Percentiles rank a stretch among this genome's conserved stretches.
Evolutionary conservation across 2,113 vertebrate species (phyloP).

Genomic region (Pedetes capensis): DNA sequence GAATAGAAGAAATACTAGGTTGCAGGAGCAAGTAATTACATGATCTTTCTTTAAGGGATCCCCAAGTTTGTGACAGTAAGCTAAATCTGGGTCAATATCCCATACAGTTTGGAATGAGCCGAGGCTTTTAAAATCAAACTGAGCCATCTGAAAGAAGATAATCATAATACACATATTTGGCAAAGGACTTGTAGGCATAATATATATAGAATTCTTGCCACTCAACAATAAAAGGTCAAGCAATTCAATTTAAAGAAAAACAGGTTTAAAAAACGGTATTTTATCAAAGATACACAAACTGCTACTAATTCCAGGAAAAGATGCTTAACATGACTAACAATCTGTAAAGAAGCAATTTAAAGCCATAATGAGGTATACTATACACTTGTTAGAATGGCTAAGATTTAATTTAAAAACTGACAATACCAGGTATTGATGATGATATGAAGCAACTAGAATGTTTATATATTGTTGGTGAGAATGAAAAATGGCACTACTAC

Average conservation of each 20-base stretch:
- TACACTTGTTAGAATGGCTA: not conserved
- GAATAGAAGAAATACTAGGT: constrained; percentile 25
- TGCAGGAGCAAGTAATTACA: not conserved
- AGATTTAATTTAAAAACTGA: not conserved
- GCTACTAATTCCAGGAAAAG: not conserved
- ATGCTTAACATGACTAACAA: not conserved
- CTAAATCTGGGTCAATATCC: not conserved
- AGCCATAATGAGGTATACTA: not conserved
- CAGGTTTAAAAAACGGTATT: too few relatives aligned
- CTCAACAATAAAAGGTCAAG: not conserved
- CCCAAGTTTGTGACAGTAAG: not conserved
- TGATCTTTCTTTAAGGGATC: not conserved
- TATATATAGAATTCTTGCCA: not conserved
- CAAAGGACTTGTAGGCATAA: not conserved
- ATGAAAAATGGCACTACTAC: not conserved
- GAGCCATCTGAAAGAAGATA: not conserved
- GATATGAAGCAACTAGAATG: not conserved
- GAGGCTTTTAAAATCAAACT: not conserved
- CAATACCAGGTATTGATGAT: not conserved
- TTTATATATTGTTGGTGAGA: not conserved
- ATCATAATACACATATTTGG: not conserved
- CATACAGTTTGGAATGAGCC: not conserved
- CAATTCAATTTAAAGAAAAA: not conserved
- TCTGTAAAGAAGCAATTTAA: not conserved
- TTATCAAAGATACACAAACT: not conserved